Evolutionary conservation across 2,888 invertebrate genomes (phyloP).

Genomic region (Eristalinus aeneus): DNA sequence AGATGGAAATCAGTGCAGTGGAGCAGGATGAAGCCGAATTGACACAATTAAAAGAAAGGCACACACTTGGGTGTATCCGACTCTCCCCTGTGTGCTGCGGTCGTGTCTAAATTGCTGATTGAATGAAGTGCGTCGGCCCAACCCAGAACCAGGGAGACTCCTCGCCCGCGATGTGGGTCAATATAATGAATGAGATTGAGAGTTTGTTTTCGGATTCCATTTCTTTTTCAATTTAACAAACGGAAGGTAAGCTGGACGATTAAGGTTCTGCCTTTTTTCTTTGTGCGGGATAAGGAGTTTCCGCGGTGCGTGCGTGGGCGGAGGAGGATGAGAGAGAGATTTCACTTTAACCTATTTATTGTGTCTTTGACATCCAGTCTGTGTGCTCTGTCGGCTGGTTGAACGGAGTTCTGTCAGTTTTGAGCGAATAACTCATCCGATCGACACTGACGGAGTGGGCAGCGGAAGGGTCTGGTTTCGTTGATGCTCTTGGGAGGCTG

Average conservation of each 20-base stretch:
- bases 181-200: constrained; percentile 69
- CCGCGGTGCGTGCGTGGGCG: constrained; percentile 34
- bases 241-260: constrained; percentile 66
- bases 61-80: constrained; percentile 44
- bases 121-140: constrained; percentile 61
- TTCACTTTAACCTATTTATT: not conserved
- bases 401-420: not conserved
- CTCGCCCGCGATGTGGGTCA: constrained; percentile 58
- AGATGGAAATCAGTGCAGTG: constrained; percentile 70
- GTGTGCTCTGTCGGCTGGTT: not conserved
- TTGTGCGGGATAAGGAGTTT: not conserved
- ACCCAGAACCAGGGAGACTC: constrained; percentile 40
- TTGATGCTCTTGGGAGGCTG: not conserved
- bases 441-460: not conserved
- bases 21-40: constrained; percentile 68
- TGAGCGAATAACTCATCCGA: not conserved
- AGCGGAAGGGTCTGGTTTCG: not conserved
- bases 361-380: not conserved
- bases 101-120: constrained; percentile 66
- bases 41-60: constrained; percentile 69
- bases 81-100: not conserved
- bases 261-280: constrained; percentile 34
- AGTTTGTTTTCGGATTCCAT: constrained; percentile 42
- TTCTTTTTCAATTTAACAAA: constrained; percentile 53
- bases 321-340: constrained; percentile 43